Conservation (phyloP, 2,888 invertebrate genomes). For the Epiblema foenella region DNA sequence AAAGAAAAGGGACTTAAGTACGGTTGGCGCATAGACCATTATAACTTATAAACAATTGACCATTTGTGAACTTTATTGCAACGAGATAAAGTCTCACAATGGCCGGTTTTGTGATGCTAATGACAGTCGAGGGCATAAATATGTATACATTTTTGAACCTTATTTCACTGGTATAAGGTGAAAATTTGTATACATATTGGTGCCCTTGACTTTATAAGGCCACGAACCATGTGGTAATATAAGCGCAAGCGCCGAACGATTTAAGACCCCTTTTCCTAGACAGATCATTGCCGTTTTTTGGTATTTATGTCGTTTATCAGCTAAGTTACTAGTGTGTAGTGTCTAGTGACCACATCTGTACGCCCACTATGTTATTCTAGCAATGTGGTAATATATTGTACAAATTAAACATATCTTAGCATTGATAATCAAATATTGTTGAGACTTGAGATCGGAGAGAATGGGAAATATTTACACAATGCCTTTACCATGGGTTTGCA, state of each 20-base stretch:
- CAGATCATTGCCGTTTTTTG: background rate
- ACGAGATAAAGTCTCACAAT: too few relatives aligned
- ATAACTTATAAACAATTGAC: background rate
- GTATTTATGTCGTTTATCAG: background rate
- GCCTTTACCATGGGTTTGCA: too few relatives aligned
- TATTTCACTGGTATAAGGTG: too few relatives aligned
- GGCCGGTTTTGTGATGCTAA: too few relatives aligned
- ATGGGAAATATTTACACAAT: background rate
- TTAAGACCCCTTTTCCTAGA: background rate
- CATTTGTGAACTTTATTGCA: too few relatives aligned
- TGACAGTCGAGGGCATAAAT: too few relatives aligned
- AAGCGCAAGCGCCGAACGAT: background rate
- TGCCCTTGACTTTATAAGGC: background rate
- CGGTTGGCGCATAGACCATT: background rate
- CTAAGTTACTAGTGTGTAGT: background rate
- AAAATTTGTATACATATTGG: too few relatives aligned
- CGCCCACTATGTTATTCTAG: constrained; percentile 4
- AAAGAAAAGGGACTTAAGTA: background rate
- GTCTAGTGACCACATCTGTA: background rate
- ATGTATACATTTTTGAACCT: too few relatives aligned
- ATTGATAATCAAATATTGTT: background rate
- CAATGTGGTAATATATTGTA: constrained; percentile 10
- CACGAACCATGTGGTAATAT: background rate
- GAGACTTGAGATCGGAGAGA: background rate
- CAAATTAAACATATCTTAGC: constrained; percentile 7